Conservation (phyloP, 2,113 vertebrate genomes). For the Excalfactoria chinensis region DNA sequence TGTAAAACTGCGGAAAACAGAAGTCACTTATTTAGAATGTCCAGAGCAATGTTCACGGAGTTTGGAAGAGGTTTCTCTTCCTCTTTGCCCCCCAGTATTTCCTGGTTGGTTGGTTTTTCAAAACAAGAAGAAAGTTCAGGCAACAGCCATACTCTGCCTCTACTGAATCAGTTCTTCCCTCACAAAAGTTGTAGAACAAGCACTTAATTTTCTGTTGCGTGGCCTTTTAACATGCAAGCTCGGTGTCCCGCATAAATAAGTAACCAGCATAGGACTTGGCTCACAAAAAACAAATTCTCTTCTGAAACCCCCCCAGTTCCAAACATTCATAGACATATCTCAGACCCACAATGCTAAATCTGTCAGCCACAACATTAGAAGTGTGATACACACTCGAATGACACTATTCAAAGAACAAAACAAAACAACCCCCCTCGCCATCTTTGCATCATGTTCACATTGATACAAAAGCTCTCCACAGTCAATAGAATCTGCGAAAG, state of each 20-base stretch:
- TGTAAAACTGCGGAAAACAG: neutral
- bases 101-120: neutral
- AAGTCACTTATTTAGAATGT: neutral
- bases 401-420: neutral
- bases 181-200: neutral
- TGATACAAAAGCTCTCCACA: rapidly evolving
- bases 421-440: neutral
- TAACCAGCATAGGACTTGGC: neutral
- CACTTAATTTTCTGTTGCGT: neutral
- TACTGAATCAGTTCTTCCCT: neutral
- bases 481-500: neutral
- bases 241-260: slow-evolving; percentile 8
- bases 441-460: neutral
- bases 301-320: neutral
- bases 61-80: neutral
- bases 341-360: neutral
- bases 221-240: neutral
- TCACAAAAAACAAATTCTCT: neutral
- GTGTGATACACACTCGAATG: neutral
- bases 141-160: neutral
- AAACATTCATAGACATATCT: neutral
- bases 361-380: neutral
- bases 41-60: neutral
- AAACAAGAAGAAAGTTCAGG: neutral
- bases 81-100: neutral